A percentile compares a stretch with the other conserved stretches of the same genome.
Evolutionary conservation across 2,888 invertebrate species (phyloP).

Genomic region (Callyntrura sp.): DNA sequence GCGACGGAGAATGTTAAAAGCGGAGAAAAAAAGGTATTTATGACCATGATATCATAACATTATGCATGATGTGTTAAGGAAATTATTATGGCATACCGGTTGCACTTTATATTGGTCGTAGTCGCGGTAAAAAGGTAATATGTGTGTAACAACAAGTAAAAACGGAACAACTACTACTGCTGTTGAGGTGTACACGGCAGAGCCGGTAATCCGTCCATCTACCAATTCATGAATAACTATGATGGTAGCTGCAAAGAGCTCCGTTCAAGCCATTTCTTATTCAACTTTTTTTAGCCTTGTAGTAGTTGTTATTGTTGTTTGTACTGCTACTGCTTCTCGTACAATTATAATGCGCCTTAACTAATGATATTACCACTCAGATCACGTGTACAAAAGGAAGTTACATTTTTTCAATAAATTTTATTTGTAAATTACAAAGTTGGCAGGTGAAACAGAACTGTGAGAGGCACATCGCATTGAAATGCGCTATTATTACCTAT

Average conservation of each 20-base stretch:
- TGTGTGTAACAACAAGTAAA: constrained; percentile 4
- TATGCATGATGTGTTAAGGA: constrained; percentile 66
- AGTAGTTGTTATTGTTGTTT: too few relatives aligned
- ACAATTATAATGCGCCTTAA: too few relatives aligned
- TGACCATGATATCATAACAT: constrained; percentile 69
- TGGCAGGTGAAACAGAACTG: constrained; percentile 65
- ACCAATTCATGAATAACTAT: constrained; percentile 31
- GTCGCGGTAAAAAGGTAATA: neutral
- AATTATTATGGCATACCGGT: constrained; percentile 34
- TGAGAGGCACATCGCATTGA: constrained; percentile 38
- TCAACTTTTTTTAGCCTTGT: too few relatives aligned
- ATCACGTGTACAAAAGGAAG: constrained; percentile 75
- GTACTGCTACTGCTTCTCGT: neutral
- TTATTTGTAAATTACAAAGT: constrained; percentile 67
- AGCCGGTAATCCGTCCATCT: constrained; percentile 50
- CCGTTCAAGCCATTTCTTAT: constrained; percentile 19
- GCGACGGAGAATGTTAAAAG: neutral
- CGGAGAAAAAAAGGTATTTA: constrained; percentile 62
- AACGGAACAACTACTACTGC: neutral
- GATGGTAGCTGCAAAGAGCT: too few relatives aligned
- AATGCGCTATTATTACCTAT: too few relatives aligned
- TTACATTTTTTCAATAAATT: constrained; percentile 74
- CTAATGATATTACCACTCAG: constrained; percentile 71
- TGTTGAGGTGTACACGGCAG: too few relatives aligned
- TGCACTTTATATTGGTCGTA: neutral